Evolutionary conservation across 2,113 vertebrate species (phyloP).

Genomic region (Trachemys scripta): DNA sequence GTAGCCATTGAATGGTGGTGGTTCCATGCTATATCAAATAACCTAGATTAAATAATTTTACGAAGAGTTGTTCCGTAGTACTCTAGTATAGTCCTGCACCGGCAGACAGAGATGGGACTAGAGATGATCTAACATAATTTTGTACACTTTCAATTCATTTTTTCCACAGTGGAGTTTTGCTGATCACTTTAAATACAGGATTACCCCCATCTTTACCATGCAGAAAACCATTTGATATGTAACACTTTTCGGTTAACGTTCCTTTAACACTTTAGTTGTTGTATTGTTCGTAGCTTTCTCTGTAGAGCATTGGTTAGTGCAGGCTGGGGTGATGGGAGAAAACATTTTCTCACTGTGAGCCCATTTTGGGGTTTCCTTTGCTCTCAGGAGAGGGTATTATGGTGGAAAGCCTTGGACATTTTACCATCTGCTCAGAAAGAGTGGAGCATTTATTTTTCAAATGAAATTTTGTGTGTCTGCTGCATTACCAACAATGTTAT

Average conservation of each 20-base stretch:
- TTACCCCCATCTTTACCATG: rapidly evolving
- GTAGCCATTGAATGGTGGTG: neutral
- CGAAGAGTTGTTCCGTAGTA: neutral
- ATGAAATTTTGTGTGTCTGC: conserved; percentile 19
- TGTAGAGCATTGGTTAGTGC: neutral
- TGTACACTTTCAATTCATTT: neutral
- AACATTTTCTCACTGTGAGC: neutral
- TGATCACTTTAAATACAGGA: neutral
- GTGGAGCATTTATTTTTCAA: conserved; percentile 42
- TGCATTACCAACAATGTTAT: conserved; percentile 13
- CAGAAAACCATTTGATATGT: rapidly evolving
- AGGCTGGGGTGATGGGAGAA: neutral
- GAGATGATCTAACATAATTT: neutral
- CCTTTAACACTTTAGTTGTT: neutral
- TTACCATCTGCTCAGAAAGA: conserved; percentile 36
- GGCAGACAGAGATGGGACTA: neutral
- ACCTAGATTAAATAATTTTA: neutral
- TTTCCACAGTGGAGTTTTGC: neutral
- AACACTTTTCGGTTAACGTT: neutral
- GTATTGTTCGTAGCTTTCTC: neutral
- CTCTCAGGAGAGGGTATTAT: neutral
- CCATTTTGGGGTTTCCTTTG: neutral
- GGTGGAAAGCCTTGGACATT: conserved; percentile 2
- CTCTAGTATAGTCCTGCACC: neutral
- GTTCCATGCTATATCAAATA: neutral